Evolutionary conservation across 2,113 vertebrate species (phyloP), one percentile per base, ranked within the genome.

Genomic region (Semnornis frantzii): DNA sequence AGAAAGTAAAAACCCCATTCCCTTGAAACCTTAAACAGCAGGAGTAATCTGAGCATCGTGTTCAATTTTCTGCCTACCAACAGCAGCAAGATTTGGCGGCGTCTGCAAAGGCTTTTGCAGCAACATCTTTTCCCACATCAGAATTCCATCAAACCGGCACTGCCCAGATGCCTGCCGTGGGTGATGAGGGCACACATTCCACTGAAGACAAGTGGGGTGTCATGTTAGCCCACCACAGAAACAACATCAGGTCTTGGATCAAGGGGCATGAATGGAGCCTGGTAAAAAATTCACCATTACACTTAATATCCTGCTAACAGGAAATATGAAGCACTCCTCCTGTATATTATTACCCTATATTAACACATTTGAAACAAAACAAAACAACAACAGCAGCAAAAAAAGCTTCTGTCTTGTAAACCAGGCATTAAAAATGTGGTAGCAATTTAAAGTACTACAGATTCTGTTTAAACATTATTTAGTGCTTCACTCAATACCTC

Each of bases 31-130:
- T 74, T 33, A 80, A 92, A 39, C 34, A 86, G 59, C 60, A 11
- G 2, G 64, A 85, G 55, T 62, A 90, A 83, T 91, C 54, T 24
- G 37, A 91, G 82, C 66, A 84, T 52, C n/a, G 2, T 5, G 5
- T 78, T 90, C 76, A 63, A 69, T 63, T 87, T 83, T 54, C 58
- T 89, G 91, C 58, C 65, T 81, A 85, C 76, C 79, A 81, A 78
- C 62, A 48, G 15, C 31, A 62, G 68, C 54, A 55, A 76, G 50
- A 55, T 54, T 24, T 55, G 70, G 70, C 64, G 71, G 10, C 59
- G 76, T 84, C 20, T 52, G 39, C 46, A 62, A 52, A 28, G 31
- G 42, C 66, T 94, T 82, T 85, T 12, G 8, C 58, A 86, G 85
- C 62, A 70, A 70, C 12, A 20, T 60, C 48, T n/a, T 66, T 33